Base-by-base conservation (phyloP, 2,113 vertebrate genomes). In the Noctilio leporinus region DNA sequence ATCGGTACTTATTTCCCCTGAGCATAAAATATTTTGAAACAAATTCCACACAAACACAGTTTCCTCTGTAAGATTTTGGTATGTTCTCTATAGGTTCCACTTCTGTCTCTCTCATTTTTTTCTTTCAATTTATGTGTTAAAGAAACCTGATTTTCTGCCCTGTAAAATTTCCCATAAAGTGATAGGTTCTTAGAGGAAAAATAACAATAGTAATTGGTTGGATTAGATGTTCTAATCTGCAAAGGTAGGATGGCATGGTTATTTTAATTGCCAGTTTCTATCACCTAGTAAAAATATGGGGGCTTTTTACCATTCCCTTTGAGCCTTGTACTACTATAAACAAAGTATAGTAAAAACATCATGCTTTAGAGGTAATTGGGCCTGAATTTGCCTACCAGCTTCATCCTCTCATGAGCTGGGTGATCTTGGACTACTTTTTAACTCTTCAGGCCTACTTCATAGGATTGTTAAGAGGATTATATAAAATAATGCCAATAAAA, bases 41-140 rank as follows among this genome's bases (percentile, higher is more conserved):
- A 38, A 77, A 91, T 64, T 77, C 45, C 20, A 64, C 59, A 87
- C 19, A 85, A 86, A 70, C 45, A 55, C 33, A 70, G 49, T 92
- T 95, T 89, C 28, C 40, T 92, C n/a, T 92, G 35, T 73, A 73
- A 72, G 80, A 85, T 93, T 91, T 91, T 14, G 69, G 20, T 72
- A 45, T 57, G 9, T 19, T 78, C 22, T 76, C 26, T 75, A 22
- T 43, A 90, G 38, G 22, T 84, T 69, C 59, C 33, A 59, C 40
- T 51, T 89, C 35, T 83, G 3, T 59, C n/a, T 49, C 7, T 75
- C 22, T 55, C 8, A 9, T 40, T 72, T 76, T 24, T 64, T 93
- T 69, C 35, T 81, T 92, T 35, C 9, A 69, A 0, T 87, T 77
- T 83, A 88, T 87, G 78, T 53, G 30, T 89, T 92, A 67, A 90